Percentiles rank a stretch among this genome's conserved stretches.
Evolutionary conservation across 53 echinoderm and acorn worm genomes (phyloP).

Genomic region (Apostichopus leukothele): DNA sequence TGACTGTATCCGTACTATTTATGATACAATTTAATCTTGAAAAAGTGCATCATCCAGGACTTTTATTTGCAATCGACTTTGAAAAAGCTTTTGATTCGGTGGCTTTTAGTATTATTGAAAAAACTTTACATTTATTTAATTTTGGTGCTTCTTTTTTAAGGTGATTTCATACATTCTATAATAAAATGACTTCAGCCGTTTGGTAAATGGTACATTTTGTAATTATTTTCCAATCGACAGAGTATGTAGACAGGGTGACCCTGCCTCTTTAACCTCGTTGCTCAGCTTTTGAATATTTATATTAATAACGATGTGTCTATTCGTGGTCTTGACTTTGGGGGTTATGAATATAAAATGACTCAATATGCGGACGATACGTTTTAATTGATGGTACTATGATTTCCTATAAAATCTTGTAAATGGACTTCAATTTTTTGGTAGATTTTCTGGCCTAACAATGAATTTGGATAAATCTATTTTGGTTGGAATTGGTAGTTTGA

Average conservation of each 20-base stretch:
- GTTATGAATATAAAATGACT: not conserved
- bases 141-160: too few species aligned
- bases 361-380: constrained; percentile 16
- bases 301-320: not conserved
- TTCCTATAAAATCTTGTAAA: not conserved
- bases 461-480: not conserved
- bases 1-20: too few species aligned
- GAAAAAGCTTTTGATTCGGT: too few species aligned
- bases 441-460: not conserved
- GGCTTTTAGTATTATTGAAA: too few species aligned
- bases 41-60: too few species aligned
- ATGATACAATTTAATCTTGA: too few species aligned
- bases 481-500: not conserved
- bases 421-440: not conserved
- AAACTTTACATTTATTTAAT: too few species aligned
- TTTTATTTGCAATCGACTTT: too few species aligned
- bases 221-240: not conserved
- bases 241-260: constrained; percentile 11
- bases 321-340: not conserved
- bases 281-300: not conserved
- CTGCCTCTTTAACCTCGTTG: not conserved
- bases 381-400: not conserved
- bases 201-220: not conserved
- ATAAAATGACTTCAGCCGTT: not conserved
- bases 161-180: not conserved